Evolutionary conservation across 2,113 vertebrate species (phyloP).

Genomic region (Amblyopsis rosae): DNA sequence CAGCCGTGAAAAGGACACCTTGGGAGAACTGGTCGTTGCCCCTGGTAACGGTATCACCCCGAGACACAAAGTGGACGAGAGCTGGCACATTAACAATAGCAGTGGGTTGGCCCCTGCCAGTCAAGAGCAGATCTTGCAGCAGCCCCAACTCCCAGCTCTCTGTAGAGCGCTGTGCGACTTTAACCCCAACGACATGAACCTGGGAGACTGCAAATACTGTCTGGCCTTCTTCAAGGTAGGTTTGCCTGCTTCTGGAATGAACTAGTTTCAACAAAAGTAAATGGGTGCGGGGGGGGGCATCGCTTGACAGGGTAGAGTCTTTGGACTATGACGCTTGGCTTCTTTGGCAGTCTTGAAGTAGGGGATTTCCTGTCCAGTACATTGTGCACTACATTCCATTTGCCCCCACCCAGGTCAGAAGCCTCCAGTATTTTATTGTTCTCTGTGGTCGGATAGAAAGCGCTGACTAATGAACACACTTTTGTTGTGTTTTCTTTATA

Average conservation of each 20-base stretch:
- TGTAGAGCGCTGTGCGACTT: constrained; percentile 85
- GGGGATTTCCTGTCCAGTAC: background rate
- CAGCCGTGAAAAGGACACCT: constrained; percentile 75
- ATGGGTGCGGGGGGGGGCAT: background rate
- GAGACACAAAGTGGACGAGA: constrained; percentile 81
- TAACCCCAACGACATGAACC: constrained; percentile 75
- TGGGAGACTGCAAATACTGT: constrained; percentile 76
- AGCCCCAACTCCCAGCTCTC: constrained; percentile 74
- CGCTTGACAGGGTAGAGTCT: background rate
- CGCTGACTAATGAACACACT: background rate
- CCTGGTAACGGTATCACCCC: constrained; percentile 78
- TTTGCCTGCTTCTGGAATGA: constrained; percentile 36
- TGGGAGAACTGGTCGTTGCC: constrained; percentile 79
- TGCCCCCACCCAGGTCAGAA: background rate
- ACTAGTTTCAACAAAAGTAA: background rate
- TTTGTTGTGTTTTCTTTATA: background rate
- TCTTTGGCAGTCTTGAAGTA: background rate
- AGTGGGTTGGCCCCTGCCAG: constrained; percentile 76
- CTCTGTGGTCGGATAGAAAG: background rate
- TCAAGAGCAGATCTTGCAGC: constrained; percentile 45
- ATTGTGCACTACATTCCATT: background rate
- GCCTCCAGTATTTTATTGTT: background rate
- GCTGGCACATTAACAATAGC: constrained; percentile 78
- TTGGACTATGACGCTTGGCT: background rate
- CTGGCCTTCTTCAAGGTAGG: constrained; percentile 86